Base-by-base conservation (phyloP, 2,888 invertebrate species). In the Acrobasis consociella region DNA sequence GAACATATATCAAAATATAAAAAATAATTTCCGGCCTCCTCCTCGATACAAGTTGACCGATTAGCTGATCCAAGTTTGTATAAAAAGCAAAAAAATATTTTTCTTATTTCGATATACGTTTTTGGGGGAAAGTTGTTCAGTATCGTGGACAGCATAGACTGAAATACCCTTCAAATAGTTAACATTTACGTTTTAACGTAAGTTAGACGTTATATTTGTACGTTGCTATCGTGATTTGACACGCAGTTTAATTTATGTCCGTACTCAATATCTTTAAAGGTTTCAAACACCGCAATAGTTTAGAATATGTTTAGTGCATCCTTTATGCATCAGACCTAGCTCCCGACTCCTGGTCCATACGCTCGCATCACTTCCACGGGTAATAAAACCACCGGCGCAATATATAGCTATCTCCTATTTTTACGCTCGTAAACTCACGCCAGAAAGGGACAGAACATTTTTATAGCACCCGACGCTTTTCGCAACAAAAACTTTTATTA, bases 401-500 rank as follows among this genome's bases (percentile, higher is more conserved):
- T 87, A 84, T 85, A 82, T 77, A 82, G 80, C 86, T 82, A 84
- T 89, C 89, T 86, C 87, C 79, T 81, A 80, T 86, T 85, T 85
- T 84, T 85, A 83, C 80, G 83, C 81, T 83, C 86, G 81, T 87
- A 89, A 89, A 89, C 82, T 72, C 68, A 63, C 74, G 81, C 66
- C 65, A 78, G 86, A 88, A 81, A 81, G 86, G 81, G 89, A 89
- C 74, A 76, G 81, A 74, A 66, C 69, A 74, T 72, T 82, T 91
- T 91, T 89, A 90, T 86, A 78, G 82, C 80, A 68, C 76, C 73
- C 77, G 83, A 77, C 85, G 86, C 82, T 88, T 88, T 87, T 86
- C 85, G 84, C 85, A 84, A 89, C 89, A 91, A 91, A 91, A 89
- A 89, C 80, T 90, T 91, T 91, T 89, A 89, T 86, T 85, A 83